Percentiles rank a stretch among this genome's conserved stretches.
phyloP scores from a whole-genome alignment of 2,113 vertebrate genomes.

The Laticauda colubrina region DNA sequence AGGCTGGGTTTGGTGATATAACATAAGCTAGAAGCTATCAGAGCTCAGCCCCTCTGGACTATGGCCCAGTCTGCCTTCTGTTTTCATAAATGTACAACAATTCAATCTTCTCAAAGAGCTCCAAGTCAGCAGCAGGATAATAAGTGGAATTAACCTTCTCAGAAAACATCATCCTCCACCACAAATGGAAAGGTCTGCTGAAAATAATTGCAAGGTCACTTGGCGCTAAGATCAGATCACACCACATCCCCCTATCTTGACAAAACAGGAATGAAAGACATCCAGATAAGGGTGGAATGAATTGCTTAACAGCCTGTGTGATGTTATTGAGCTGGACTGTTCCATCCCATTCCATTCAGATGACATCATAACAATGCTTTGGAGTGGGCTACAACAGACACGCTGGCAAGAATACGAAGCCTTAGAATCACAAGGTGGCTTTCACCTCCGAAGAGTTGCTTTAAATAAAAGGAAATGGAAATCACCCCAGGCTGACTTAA shows the following conservation, averaged over 20 bases:
- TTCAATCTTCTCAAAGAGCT: constrained; percentile 17
- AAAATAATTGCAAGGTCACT: constrained; percentile 12
- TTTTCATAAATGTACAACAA: constrained; percentile 12
- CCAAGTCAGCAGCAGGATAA: background rate
- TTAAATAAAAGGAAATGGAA: background rate
- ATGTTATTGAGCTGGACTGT: constrained; percentile 11
- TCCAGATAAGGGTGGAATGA: constrained; percentile 21
- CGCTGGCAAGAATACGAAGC: background rate
- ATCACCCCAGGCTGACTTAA: background rate
- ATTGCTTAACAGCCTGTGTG: background rate
- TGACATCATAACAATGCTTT: background rate
- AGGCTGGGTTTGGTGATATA: background rate
- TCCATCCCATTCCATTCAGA: constrained; percentile 6
- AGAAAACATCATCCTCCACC: background rate
- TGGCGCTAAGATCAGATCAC: constrained; percentile 3
- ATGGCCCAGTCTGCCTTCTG: background rate
- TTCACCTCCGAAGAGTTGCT: background rate
- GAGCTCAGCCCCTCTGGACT: background rate
- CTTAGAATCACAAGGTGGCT: background rate
- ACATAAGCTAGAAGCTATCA: background rate
- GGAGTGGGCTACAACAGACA: background rate
- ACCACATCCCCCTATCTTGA: background rate
- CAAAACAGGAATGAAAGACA: constrained; percentile 17
- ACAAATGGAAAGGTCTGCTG: background rate
- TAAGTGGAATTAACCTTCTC: constrained; percentile 10